Evolutionary conservation across 1,140 invertebrate species (phyloP).

Genomic region (Ganaspis sp.): DNA sequence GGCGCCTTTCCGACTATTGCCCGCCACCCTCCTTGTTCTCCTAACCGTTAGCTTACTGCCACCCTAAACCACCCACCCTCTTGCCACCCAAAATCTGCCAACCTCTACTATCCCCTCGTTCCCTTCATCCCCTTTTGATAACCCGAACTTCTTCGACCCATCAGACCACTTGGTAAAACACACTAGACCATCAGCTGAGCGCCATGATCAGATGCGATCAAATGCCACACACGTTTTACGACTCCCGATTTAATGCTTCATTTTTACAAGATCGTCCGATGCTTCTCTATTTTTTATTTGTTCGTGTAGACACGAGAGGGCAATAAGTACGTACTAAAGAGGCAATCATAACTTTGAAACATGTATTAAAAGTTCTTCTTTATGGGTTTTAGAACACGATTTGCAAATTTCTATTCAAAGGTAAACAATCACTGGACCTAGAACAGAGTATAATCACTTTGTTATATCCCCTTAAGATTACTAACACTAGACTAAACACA

Average conservation of each 20-base stretch:
- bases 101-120: constrained; percentile 8
- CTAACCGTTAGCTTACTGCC: constrained; percentile 38
- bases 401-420: too few species aligned
- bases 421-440: not conserved
- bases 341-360: too few species aligned
- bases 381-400: too few species aligned
- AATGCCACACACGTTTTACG: constrained; percentile 23
- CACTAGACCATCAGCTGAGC: constrained; percentile 44
- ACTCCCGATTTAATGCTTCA: not conserved
- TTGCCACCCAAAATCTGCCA: not conserved
- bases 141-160: constrained; percentile 53
- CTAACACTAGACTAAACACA: constrained; percentile 13
- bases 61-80: constrained; percentile 45
- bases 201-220: constrained; percentile 30
- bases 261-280: not conserved
- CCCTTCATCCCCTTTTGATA: constrained; percentile 48
- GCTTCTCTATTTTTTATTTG: not conserved
- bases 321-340: not conserved
- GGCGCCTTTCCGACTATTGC: constrained; percentile 76
- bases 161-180: constrained; percentile 45
- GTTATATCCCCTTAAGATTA: not conserved
- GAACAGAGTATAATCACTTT: not conserved
- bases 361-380: too few species aligned
- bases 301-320: not conserved
- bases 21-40: constrained; percentile 52